Base-by-base conservation (phyloP, 2,888 invertebrate species). In the Enchytraeus crypticus region DNA sequence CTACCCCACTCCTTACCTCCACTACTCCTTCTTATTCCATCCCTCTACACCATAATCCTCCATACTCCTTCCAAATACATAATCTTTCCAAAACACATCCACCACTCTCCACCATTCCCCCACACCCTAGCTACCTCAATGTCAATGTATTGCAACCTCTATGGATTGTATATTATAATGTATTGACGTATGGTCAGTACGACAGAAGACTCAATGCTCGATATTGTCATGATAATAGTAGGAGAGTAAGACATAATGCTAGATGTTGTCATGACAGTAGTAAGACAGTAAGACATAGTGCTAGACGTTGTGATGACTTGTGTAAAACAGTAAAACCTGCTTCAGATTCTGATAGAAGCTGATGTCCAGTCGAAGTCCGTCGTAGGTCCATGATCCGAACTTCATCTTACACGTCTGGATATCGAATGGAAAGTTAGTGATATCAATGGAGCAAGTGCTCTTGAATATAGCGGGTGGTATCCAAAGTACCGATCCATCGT, bases 371-470 rank as follows among this genome's bases (percentile, higher is more conserved):
- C 73, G 69, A 49, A 67, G 61, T 26, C 74, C 74, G 57, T 73
- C 72, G 67, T 77, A 73, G 0, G 77, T 72, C 78, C 78, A 78
- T 2, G 75, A 74, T 30, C 77, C 77, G 65, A 78, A 78, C 70
- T 78, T 78, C 57, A 78, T 66, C 11, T 65, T 57, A 67, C 78
- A 78, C 5, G 59, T 66, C 60, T 78, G 78, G 47, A 72, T 69
- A 66, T 78, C 78, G 61, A 78, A 78, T 4, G 78, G 78, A 65
- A 78, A 78, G 57, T 75, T 67, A 23, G 67, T 70, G 38, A 77
- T 76, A 64, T 78, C 75, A 51, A 78, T 73, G 59, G 71, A 69
- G 64, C 78, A 78, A 45, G 76, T 73, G 61, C 75, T 76, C 65
- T 75, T 75, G 69, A 71, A 75, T 49, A 77, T 74, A 49, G 75